Conservation (phyloP, 2,888 invertebrate genomes). For the Andrena dorsata region DNA sequence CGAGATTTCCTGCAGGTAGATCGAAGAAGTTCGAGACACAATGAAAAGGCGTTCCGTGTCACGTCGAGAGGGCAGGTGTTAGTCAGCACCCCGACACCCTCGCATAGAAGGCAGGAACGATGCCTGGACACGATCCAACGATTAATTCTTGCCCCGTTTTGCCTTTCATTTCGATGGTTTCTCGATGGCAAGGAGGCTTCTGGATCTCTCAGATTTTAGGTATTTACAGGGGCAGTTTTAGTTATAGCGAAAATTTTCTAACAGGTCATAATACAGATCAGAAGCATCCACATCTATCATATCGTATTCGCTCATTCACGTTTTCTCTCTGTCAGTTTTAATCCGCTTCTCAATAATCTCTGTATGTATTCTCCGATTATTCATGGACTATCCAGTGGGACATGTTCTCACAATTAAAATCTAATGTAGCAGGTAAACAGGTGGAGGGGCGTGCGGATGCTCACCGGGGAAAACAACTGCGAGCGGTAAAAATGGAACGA, state of each 20-base stretch:
- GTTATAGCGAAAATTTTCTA: not conserved
- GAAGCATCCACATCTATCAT: too few species aligned
- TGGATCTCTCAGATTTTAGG: not conserved
- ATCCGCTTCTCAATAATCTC: too few species aligned
- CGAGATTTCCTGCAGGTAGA: conserved; percentile 52
- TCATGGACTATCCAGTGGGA: not conserved
- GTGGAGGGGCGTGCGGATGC: not conserved
- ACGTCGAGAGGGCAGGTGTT: conserved; percentile 52
- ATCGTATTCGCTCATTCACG: too few species aligned
- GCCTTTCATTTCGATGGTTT: not conserved
- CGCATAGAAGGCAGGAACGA: conserved; percentile 5
- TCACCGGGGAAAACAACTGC: conserved; percentile 5
- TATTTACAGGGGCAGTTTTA: not conserved
- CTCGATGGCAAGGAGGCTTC: too few species aligned
- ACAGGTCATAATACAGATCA: too few species aligned
- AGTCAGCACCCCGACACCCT: conserved; percentile 22
- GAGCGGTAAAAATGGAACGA: conserved; percentile 2
- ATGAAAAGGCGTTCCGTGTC: conserved; percentile 52
- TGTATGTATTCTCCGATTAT: too few species aligned
- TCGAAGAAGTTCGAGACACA: conserved; percentile 36
- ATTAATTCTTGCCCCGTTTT: conserved; percentile 29
- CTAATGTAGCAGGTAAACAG: conserved; percentile 28
- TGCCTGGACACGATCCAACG: conserved; percentile 23
- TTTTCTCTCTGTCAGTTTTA: too few species aligned
- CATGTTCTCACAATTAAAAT: conserved; percentile 36